Evolutionary conservation across 2,113 vertebrate genomes (phyloP), one percentile per base, ranked within the genome.

Genomic region (Catharus bicknelli): DNA sequence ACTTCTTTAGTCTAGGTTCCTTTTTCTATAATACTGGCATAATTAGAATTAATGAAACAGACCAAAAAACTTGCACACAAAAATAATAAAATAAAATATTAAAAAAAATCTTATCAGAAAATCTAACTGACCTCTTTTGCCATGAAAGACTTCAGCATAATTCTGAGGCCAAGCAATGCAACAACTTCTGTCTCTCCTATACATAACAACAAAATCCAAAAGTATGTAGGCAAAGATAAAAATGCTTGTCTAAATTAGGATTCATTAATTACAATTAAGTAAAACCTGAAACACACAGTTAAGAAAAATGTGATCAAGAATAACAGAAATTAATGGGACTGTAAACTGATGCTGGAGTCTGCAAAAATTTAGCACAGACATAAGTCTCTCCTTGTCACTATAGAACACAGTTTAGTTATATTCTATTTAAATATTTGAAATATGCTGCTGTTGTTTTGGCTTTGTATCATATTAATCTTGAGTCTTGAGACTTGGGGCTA

Each of bases 1-100:
- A 55, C 19, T 75, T 84, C 21, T 63, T 54, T 77, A 43, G 6
- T 45, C 11, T 55, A 29, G 7, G 8, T 48, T 82, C 14, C 19
- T 67, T 68, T 53, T 68, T 10, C 43, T 74, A 50, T 11, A 82
- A 30, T 13, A 87, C 4, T 2, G 1, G 5, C 11, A 38, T 62
- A 66, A 54, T 73, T 58, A 66, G 10, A 76, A 81, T 42, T 38
- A 16, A 57, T 47, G 61, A 21, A 22, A 55, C 5, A 29, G 11
- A 2, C 3, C 9, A 51, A 69, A 21, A 61, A 34, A 4, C 2
- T 54, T 47, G 11, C 20, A 27, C 1, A 11, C 1, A 1, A 9
- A 58, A 82, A 30, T 1, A 7, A 55, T 34, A 63, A 88, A 67
- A 57, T 17, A 16, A 3, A 63, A n/a, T 21, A 40, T 55, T 0